Conservation (phyloP, 2,797 vertebrate species). For the Esox lucius region DNA sequence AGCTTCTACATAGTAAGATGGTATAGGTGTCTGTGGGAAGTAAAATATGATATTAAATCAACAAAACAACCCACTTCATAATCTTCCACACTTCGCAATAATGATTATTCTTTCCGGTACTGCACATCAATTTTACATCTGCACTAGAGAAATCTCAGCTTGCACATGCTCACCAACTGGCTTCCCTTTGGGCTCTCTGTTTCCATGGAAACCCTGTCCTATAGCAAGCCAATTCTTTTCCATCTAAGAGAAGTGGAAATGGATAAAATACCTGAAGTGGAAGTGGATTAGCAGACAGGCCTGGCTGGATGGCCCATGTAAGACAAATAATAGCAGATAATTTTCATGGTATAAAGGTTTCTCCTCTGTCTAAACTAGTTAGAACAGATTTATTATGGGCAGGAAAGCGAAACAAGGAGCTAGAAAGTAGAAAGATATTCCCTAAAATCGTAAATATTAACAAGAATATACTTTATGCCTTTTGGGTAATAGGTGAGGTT, state of each 20-base stretch:
- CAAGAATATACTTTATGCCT: neutral
- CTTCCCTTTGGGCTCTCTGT: slow-evolving; percentile 64
- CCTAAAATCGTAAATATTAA: neutral
- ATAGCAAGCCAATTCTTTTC: slow-evolving; percentile 10
- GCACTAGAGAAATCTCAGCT: slow-evolving; percentile 21
- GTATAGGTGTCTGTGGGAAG: neutral
- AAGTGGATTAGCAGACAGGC: slow-evolving; percentile 11
- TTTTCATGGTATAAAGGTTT: neutral
- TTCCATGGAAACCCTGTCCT: slow-evolving; percentile 72
- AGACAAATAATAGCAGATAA: neutral
- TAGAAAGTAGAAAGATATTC: neutral
- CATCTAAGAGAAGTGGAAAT: slow-evolving; percentile 43
- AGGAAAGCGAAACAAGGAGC: neutral
- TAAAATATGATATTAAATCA: neutral
- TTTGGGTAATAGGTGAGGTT: neutral
- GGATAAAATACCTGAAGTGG: slow-evolving; percentile 64
- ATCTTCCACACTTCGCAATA: neutral
- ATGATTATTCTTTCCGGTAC: slow-evolving; percentile 14
- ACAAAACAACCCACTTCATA: neutral
- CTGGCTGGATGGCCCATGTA: neutral
- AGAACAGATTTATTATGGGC: neutral
- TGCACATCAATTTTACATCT: slow-evolving; percentile 24
- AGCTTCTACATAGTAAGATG: too few species aligned
- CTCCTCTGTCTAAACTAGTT: neutral
- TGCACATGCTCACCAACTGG: slow-evolving; percentile 37